Evolutionary conservation across 2,797 vertebrate genomes (phyloP), one percentile per base, ranked within the genome.

Genomic region (Triplophysa bombifrons): DNA sequence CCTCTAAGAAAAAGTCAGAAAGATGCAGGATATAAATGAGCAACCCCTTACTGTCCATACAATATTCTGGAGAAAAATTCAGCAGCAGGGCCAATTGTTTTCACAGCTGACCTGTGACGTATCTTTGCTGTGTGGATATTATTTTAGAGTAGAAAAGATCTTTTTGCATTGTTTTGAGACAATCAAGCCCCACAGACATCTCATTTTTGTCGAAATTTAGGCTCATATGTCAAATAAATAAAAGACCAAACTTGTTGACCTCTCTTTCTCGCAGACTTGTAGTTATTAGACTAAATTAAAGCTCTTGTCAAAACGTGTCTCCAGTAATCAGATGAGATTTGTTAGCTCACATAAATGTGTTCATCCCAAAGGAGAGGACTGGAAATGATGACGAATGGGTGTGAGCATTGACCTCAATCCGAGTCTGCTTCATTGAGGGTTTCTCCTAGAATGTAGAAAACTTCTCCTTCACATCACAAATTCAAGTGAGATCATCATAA

Each of bases 331-430:
- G 27, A 63, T 61, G 19, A 82, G 63, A 74, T 71, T 51, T 81
- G 50, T 69, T 67, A 82, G 60, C 70, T 72, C 74, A 74, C 55
- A 41, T 20, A 71, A 67, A 80, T 70, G 60, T n/a, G 73, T 72
- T 66, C 56, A 27, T 76, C 72, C 65, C 72, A n/a, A 66, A 84
- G 63, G 82, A 82, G 60, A 74, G 16, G 46, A 38, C 22, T 69
- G 69, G 50, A 53, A 55, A 70, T 83, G 48, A 80, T 80, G 82
- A 79, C 60, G 69, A 55, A 80, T 83, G 82, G 84, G 86, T 55
- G 83, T 83, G 82, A 68, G 64, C 71, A 44, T 56, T 74, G 80
- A 84, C 63, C 65, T 85, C 76, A 79, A 20, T 72, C 60, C 71
- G 83, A 83, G 72, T 46, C 64, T 41, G 73, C 63, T 78, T 75